Base-by-base conservation (phyloP, 35 echinoderm and acorn worm genomes). In the Patiria miniata region DNA sequence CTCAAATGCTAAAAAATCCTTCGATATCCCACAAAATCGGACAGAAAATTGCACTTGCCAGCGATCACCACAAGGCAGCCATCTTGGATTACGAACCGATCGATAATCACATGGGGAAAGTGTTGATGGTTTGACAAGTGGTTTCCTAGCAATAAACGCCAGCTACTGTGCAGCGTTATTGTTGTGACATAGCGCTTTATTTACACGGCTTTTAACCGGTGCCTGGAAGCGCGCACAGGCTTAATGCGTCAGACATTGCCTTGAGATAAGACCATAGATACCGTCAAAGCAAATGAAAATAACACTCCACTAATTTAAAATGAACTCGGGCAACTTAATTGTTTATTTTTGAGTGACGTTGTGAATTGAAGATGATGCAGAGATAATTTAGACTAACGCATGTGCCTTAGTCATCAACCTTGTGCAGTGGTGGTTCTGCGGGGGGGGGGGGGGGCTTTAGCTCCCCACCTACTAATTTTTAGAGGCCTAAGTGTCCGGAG, bases 111-210 rank as follows among this genome's bases (percentile, higher is more conserved):
- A 34, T 73, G 34, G 8, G 65, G 61, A 73, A 73, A 73, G 29
- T 73, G 65, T 73, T 73, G 65, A 73, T 73, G 29, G 65, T 73
- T n/a, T 73, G 65, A 73, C 65, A 73, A 30, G 19, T 3, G 65
- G 19, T 23, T 73, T 32, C 26, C 65, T 14, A 73, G 34, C 26
- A 26, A 73, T 22, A 8, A 22, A 73, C 34, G 65, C 26, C 7
- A 23, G 19, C 65, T 23, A 14, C 7, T 10, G 10, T 21, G 26
- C 65, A 28, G 23, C 34, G 65, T 73, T 7, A 73, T 10, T 73
- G 42, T 47, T 47, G 12, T 6, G 42, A 12, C 65, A 73, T 73
- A 14, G 29, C 34, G n/a, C 65, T 12, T 73, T 34, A 26, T 32
- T 73, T 73, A 23, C 34, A 26, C 34, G 65, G 0, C 34, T 14